Percentiles rank a stretch among this genome's conserved stretches.
Conservation (phyloP, 2,113 vertebrate genomes). For the Pongo abelii region DNA sequence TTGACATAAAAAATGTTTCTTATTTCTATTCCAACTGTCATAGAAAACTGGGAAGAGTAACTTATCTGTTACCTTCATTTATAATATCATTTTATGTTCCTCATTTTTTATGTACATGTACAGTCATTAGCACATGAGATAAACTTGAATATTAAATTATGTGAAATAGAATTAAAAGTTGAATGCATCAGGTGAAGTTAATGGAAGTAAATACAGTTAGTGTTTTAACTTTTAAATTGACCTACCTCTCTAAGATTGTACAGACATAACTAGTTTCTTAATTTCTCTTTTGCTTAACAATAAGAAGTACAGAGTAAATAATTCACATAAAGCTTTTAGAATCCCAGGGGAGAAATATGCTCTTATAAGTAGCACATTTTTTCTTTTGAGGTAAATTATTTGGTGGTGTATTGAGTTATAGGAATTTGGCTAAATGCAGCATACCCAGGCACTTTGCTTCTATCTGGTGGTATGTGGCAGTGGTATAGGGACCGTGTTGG, state of each 20-base stretch:
- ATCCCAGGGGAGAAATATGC: neutral
- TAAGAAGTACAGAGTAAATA: constrained; percentile 24
- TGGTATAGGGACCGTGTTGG: neutral
- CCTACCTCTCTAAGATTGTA: neutral
- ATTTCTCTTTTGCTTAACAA: neutral
- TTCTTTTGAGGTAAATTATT: neutral
- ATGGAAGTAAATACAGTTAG: neutral
- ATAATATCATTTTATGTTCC: neutral
- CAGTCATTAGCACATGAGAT: neutral
- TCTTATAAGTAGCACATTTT: neutral
- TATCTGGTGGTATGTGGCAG: neutral
- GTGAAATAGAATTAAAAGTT: neutral
- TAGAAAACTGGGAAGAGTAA: neutral
- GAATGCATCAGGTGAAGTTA: neutral
- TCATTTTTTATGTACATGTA: neutral
- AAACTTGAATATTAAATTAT: neutral
- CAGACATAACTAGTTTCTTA: neutral
- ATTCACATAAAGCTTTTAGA: neutral
- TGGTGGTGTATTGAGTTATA: neutral
- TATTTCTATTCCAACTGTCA: neutral
- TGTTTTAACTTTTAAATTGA: neutral
- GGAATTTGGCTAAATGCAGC: neutral
- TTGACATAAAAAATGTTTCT: neutral
- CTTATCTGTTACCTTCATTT: neutral
- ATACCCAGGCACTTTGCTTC: neutral